phyloP scores from a whole-genome alignment of 2,797 vertebrate species.

The Eutrigla gurnardus region DNA sequence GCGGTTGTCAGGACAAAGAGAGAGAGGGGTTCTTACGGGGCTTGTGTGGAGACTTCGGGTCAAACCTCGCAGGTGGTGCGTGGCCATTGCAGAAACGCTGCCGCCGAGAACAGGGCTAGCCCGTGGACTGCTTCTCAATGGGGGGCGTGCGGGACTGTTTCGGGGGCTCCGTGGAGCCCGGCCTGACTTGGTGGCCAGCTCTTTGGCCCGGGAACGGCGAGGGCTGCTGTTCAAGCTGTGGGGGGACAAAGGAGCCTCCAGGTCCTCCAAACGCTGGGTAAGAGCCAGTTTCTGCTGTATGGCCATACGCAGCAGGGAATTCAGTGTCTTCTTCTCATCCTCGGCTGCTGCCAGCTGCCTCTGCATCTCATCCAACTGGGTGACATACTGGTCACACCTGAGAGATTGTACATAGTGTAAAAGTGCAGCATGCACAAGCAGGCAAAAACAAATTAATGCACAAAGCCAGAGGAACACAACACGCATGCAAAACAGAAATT shows the following conservation, averaged over 20 bases:
- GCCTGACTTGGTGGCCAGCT: conserved; percentile 81
- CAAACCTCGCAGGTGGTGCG: conserved; percentile 76
- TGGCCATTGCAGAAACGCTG: conserved; percentile 68
- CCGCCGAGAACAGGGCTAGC: conserved; percentile 80
- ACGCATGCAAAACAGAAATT: conserved; percentile 10
- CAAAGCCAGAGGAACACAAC: conserved; percentile 23
- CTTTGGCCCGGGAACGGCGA: conserved; percentile 81
- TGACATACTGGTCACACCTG: conserved; percentile 92
- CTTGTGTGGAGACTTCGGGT: conserved; percentile 85
- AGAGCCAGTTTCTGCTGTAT: conserved; percentile 91
- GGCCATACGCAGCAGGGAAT: conserved; percentile 89
- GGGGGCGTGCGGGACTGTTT: conserved; percentile 75
- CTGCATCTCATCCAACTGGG: conserved; percentile 91
- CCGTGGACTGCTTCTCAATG: conserved; percentile 80
- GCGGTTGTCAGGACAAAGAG: conserved; percentile 53
- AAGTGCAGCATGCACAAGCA: conserved; percentile 62
- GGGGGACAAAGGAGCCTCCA: conserved; percentile 78
- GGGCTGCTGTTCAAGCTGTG: conserved; percentile 82
- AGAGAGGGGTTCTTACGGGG: conserved; percentile 83
- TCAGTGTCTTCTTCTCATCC: conserved; percentile 91
- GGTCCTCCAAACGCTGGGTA: conserved; percentile 87
- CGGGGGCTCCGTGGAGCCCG: conserved; percentile 80
- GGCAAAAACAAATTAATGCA: conserved; percentile 23
- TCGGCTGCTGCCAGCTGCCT: conserved; percentile 88
- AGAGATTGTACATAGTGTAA: conserved; percentile 46